These are phyloP conservation scores for Harlomillsia oculata DNA, from an alignment of 1,140 invertebrate species.

Conservation along the genomic window DNA sequence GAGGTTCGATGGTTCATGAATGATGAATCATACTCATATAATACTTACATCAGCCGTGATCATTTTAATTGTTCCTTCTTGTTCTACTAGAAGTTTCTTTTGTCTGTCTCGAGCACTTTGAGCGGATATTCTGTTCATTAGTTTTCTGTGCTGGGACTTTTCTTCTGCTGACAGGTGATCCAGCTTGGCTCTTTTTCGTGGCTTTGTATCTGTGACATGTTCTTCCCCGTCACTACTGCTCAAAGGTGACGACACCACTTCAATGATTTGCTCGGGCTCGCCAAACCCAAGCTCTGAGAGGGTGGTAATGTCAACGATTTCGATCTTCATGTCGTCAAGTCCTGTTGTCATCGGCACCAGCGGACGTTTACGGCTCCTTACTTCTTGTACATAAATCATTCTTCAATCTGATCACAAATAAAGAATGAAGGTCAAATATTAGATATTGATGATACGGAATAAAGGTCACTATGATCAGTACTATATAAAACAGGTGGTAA, in stretches of 20 bases:
- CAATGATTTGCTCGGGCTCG: slow-evolving; percentile 17
- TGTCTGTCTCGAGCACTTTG: slow-evolving; percentile 35
- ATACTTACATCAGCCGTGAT: slow-evolving; percentile 12
- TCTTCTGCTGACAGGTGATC: slow-evolving; percentile 32
- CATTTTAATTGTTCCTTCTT: slow-evolving; percentile 20
- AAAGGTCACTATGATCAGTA: too few relatives aligned
- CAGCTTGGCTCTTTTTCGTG: slow-evolving; percentile 32
- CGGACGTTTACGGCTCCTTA: slow-evolving; percentile 18
- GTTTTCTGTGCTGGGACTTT: slow-evolving; percentile 33
- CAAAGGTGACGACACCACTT: slow-evolving; percentile 14
- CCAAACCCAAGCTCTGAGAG: slow-evolving; percentile 9
- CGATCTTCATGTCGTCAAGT: slow-evolving; percentile 22
- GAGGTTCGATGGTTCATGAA: too few relatives aligned
- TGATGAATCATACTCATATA: too few relatives aligned
- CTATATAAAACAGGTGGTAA: too few relatives aligned
- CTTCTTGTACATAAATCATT: slow-evolving; percentile 15
- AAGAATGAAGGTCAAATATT: too few relatives aligned
- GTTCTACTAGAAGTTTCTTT: slow-evolving; percentile 27
- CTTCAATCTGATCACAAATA: too few relatives aligned
- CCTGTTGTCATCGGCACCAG: slow-evolving; percentile 17
- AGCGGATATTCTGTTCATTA: slow-evolving; percentile 36
- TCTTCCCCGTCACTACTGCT: background rate
- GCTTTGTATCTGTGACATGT: slow-evolving; percentile 3
- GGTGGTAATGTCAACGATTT: slow-evolving; percentile 22
- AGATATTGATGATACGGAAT: too few relatives aligned